Percentiles rank a stretch among this genome's conserved stretches.
phyloP scores from a whole-genome alignment of 2,113 vertebrate species.

The Neogale vison region DNA sequence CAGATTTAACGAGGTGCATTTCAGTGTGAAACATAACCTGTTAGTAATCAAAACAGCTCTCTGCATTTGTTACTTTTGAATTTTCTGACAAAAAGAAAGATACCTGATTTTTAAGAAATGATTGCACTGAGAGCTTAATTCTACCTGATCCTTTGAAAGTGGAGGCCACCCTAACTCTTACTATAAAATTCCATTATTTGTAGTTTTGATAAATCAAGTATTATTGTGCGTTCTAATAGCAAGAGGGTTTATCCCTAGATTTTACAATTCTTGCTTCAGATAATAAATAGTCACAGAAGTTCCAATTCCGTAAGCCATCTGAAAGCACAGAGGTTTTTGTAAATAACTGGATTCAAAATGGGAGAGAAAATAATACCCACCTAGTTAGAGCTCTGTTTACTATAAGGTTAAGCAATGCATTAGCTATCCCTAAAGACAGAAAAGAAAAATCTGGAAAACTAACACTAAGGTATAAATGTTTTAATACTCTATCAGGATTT shows the following conservation, averaged over 20 bases:
- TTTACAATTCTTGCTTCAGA: background rate
- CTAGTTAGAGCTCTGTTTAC: background rate
- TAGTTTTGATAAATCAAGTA: slow-evolving; percentile 29
- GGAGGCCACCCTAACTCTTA: background rate
- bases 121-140: background rate
- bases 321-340: background rate
- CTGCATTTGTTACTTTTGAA: background rate
- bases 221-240: background rate
- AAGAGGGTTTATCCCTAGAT: background rate
- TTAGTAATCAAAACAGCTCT: background rate
- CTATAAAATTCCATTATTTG: background rate
- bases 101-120: background rate
- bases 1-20: background rate
- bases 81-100: background rate
- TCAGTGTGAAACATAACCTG: background rate
- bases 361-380: background rate
- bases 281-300: background rate
- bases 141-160: background rate
- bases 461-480: background rate
- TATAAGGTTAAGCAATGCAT: background rate
- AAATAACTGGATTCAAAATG: background rate
- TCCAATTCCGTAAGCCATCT: background rate
- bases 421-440: background rate
- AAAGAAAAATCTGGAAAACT: background rate
- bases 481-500: background rate